phyloP scores from a whole-genome alignment of 2,113 vertebrate genomes.

The Pseudolaguvia tuberculata region DNA sequence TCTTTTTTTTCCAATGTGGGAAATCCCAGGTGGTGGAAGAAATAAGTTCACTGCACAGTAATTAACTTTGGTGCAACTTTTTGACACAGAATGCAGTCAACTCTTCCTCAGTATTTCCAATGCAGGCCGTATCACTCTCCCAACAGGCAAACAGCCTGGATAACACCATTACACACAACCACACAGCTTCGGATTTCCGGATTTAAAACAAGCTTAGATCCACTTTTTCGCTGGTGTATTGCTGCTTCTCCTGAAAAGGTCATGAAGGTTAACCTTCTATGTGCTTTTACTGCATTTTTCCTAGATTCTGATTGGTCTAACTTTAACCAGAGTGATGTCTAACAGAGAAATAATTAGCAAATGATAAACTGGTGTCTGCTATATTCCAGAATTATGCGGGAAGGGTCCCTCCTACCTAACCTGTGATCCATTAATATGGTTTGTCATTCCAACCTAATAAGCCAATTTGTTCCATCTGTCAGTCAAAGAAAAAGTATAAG shows the following conservation, averaged over 20 bases:
- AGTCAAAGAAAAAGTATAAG: too few relatives aligned
- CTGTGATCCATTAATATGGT: too few relatives aligned
- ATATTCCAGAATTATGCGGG: too few relatives aligned
- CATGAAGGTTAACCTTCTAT: too few relatives aligned
- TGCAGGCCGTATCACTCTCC: slow-evolving; percentile 34
- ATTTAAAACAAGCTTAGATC: slow-evolving; percentile 24
- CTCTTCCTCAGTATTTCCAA: slow-evolving; percentile 38
- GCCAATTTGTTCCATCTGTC: too few relatives aligned
- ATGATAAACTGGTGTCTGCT: too few relatives aligned
- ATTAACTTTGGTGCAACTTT: slow-evolving; percentile 53
- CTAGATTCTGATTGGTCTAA: too few relatives aligned
- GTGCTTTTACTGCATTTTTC: too few relatives aligned
- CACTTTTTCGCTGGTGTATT: slow-evolving; percentile 12
- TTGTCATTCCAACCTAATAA: too few relatives aligned
- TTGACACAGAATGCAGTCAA: slow-evolving; percentile 45
- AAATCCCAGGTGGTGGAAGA: slow-evolving; percentile 39
- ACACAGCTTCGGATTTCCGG: slow-evolving; percentile 4
- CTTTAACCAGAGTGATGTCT: too few relatives aligned
- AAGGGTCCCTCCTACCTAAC: too few relatives aligned
- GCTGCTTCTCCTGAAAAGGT: neutral
- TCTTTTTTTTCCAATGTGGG: slow-evolving; percentile 38
- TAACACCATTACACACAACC: slow-evolving; percentile 33
- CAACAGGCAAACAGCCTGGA: slow-evolving; percentile 26
- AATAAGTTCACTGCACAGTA: slow-evolving; percentile 51
- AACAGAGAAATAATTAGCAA: too few relatives aligned